Base-by-base conservation (phyloP, 30 jellyfish, hydroid and myxozoan species). In the Aurelia aurita complex sp. Pacific region DNA sequence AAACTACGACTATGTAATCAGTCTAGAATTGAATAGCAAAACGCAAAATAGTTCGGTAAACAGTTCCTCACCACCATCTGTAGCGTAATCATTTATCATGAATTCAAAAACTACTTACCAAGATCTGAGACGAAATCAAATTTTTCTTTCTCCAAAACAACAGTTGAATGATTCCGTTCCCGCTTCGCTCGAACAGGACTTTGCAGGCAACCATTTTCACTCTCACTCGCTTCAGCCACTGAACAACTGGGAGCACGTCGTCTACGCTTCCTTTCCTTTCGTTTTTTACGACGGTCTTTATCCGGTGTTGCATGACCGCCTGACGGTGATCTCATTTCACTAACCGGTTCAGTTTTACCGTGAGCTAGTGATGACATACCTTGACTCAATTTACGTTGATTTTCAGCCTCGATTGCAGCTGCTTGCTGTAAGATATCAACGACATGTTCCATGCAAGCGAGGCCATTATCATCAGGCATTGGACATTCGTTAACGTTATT, bases 41-140 rank as follows among this genome's bases (percentile, higher is more conserved):
- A 46, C 8, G 11, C 1, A 9, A 46, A 46, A 4, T 40, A 46
- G 6, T 7, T 46, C 14, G 57, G 57, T 46, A 46, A 46, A 46
- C 13, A 46, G 57, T 46, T 46, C 15, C 15, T 46, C 57, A 9
- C 57, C 57, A 46, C 15, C 57, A 5, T 5, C 57, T 6, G 15
- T 46, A 9, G 15, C 57, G 12, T 46, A 46, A 46, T 46, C 57
- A 1, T 46, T 9, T 46, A 46, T 46, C 14, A 9, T 46, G 57
- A 46, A 46, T 46, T 46, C 57, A 6, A 73, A 14, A 74, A 19
- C 15, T 12, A 70, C 97, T 74, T 83, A 95, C 99, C 94, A 40
- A 95, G 83, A 79, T 95, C 99, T 7, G 99, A 95, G 54, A 95
- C 91, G 60, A 95, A 95, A 66, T 95, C 99, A 65, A 90, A 72